A percentile compares a stretch with the other conserved stretches of the same genome.
Conservation (phyloP, 2,888 invertebrate species). For the Synanthedon myopaeformis region DNA sequence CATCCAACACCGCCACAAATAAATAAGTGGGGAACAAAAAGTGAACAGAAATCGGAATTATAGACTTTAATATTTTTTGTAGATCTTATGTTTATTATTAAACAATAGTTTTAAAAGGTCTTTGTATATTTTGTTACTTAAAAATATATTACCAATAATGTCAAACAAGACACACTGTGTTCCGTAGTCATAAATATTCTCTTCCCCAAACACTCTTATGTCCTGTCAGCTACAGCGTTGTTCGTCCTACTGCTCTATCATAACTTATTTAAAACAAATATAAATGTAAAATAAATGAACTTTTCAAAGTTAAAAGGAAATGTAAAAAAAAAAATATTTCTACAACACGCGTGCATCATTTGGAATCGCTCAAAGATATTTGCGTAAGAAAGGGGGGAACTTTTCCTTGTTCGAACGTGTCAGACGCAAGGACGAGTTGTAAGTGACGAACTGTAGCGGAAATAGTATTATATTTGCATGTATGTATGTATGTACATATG, state of each 20-base stretch:
- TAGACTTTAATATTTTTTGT: background rate
- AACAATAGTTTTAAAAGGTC: background rate
- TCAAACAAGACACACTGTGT: too few species aligned
- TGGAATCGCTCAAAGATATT: conserved; percentile 30
- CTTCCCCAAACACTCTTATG: too few species aligned
- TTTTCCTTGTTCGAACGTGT: conserved; percentile 30
- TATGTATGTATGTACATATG: too few species aligned
- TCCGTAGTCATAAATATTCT: too few species aligned
- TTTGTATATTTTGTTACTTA: background rate
- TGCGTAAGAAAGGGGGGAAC: conserved; percentile 17
- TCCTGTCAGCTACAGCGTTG: too few species aligned
- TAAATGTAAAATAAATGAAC: too few species aligned
- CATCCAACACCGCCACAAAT: conserved; percentile 25
- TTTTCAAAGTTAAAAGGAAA: background rate
- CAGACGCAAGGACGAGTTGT: conserved; percentile 10
- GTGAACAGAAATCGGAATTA: background rate
- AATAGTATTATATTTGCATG: too few species aligned
- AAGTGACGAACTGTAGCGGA: too few species aligned
- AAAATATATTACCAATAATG: too few species aligned
- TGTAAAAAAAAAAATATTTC: conserved; percentile 6
- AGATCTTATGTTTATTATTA: too few species aligned
- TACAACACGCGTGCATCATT: conserved; percentile 32
- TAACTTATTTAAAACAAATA: too few species aligned
- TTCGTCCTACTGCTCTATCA: too few species aligned
- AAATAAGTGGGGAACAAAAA: conserved; percentile 3